Evolutionary conservation across 2,888 invertebrate genomes (phyloP).

Genomic region (Ephialtes manifestator): DNA sequence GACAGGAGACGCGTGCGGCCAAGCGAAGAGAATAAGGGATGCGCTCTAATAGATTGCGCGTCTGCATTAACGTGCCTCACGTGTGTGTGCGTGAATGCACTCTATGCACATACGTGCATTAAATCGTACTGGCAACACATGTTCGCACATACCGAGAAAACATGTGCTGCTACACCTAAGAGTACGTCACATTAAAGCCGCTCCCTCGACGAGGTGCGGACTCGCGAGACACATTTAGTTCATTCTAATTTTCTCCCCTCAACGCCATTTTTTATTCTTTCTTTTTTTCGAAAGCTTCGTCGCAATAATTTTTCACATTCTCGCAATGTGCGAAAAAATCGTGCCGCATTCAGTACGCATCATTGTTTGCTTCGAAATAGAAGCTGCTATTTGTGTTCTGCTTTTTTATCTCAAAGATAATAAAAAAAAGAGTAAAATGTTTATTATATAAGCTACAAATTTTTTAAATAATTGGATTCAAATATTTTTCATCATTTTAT

Average conservation of each 20-base stretch:
- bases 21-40: conserved; percentile 61
- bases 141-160: conserved; percentile 23
- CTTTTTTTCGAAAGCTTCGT: not conserved
- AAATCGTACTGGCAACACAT: conserved; percentile 8
- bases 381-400: no score
- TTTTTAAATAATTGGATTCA: no score
- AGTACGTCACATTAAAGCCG: conserved; percentile 31
- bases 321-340: not conserved
- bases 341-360: not conserved
- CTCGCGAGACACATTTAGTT: conserved; percentile 6
- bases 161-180: conserved; percentile 18
- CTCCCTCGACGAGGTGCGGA: conserved; percentile 32
- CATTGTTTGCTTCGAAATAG: not conserved
- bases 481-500: no score
- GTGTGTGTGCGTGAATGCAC: conserved; percentile 14
- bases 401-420: no score
- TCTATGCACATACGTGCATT: conserved; percentile 17
- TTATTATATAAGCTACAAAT: no score
- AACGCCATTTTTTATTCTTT: not conserved
- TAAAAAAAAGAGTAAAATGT: no score
- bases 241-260: conserved; percentile 11
- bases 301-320: not conserved
- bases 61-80: conserved; percentile 23
- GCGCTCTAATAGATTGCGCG: conserved; percentile 78
- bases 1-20: conserved; percentile 52